Evolutionary conservation across 2,888 invertebrate genomes (phyloP).

Genomic region (Melolontha melolontha): DNA sequence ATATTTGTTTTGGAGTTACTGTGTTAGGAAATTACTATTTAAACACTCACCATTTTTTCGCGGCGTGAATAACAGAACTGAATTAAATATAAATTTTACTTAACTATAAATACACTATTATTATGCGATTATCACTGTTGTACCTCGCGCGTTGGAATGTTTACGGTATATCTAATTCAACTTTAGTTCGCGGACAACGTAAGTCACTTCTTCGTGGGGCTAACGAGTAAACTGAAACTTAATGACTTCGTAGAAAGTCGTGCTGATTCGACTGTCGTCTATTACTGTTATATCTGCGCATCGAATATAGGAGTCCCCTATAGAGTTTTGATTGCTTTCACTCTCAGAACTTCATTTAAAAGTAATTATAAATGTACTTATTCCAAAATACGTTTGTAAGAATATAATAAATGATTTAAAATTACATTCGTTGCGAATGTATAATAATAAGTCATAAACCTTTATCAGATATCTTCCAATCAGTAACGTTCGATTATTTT

Average conservation of each 20-base stretch:
- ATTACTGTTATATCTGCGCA: background rate
- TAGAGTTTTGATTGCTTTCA: background rate
- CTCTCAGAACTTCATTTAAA: no score
- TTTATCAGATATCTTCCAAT: no score
- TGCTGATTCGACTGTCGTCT: constrained; percentile 4
- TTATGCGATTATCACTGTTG: background rate
- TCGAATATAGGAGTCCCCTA: background rate
- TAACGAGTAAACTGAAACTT: background rate
- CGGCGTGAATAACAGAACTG: background rate
- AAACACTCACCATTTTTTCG: constrained; percentile 19
- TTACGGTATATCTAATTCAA: background rate
- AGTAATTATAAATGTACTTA: no score
- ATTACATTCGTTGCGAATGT: no score
- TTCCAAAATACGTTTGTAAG: no score
- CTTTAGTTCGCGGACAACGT: background rate
- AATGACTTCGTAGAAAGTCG: constrained; percentile 33
- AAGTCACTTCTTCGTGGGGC: constrained; percentile 5
- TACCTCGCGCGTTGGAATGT: background rate
- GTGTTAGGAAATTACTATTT: constrained; percentile 6
- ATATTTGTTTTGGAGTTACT: constrained; percentile 2
- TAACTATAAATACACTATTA: background rate
- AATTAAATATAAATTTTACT: background rate
- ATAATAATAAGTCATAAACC: no score
- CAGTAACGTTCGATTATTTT: no score
- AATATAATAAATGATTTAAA: no score